Evolutionary conservation across 2,113 vertebrate species (phyloP).

Genomic region (Centropus unirufus): DNA sequence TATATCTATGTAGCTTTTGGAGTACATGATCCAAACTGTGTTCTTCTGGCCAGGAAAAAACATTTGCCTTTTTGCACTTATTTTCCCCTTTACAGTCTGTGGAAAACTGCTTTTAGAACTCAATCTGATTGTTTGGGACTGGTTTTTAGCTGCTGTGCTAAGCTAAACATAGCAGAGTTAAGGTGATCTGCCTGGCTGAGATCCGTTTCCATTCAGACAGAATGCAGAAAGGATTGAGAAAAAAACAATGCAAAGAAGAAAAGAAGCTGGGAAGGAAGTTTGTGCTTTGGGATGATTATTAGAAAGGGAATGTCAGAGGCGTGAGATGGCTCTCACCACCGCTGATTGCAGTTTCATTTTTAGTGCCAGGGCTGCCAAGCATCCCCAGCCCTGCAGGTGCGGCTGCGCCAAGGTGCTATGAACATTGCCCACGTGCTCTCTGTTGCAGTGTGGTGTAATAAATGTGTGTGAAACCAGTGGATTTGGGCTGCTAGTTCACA

Average conservation of each 20-base stretch:
- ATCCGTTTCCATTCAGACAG: background rate
- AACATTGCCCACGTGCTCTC: accelerated
- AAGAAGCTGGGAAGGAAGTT: background rate
- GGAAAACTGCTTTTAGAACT: background rate
- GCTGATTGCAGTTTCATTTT: background rate
- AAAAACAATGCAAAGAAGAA: background rate
- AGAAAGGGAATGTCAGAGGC: background rate
- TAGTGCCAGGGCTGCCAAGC: background rate
- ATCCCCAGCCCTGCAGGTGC: accelerated
- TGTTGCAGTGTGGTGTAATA: accelerated
- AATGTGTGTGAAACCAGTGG: accelerated
- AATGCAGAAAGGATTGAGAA: background rate
- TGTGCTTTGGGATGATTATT: background rate
- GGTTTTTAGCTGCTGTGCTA: background rate
- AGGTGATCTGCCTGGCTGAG: background rate
- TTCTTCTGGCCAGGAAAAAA: slow-evolving; percentile 24
- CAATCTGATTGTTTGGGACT: background rate
- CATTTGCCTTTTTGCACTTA: background rate
- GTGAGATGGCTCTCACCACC: background rate
- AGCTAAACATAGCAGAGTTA: background rate
- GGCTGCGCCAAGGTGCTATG: background rate
- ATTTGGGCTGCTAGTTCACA: background rate
- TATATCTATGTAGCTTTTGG: background rate
- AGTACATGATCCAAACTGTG: background rate
- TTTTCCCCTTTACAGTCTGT: slow-evolving; percentile 2